These are phyloP conservation scores for Cyphomyrus discorhynchus DNA, from an alignment of 2,113 vertebrate species.

Conservation along the genomic window DNA sequence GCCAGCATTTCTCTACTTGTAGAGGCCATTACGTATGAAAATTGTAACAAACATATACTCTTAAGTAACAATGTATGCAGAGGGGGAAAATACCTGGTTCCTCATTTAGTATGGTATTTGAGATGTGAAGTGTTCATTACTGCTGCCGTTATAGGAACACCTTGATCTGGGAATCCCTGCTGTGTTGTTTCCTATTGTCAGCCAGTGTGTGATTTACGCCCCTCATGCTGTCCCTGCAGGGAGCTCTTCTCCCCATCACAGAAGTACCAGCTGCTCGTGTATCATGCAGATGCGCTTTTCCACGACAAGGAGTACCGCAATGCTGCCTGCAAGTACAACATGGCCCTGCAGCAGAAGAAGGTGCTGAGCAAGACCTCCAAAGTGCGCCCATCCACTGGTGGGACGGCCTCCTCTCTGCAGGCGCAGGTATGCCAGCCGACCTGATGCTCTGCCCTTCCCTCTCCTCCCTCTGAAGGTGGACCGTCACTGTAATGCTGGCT, in stretches of 20 bases:
- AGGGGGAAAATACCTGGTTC: neutral
- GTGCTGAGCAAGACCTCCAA: slow-evolving; percentile 95
- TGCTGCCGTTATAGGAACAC: neutral
- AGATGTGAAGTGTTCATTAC: neutral
- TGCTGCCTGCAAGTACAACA: slow-evolving; percentile 92
- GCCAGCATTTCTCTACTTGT: neutral
- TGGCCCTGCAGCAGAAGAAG: slow-evolving; percentile 97
- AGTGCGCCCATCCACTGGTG: slow-evolving; percentile 87
- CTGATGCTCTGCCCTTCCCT: neutral
- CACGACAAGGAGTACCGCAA: slow-evolving; percentile 97
- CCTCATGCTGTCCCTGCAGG: slow-evolving; percentile 48
- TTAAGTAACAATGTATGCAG: neutral
- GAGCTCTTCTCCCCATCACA: slow-evolving; percentile 91
- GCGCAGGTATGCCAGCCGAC: slow-evolving; percentile 70
- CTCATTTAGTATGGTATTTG: neutral
- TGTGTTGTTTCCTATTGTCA: neutral
- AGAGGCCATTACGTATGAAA: neutral
- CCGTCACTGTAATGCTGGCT: neutral
- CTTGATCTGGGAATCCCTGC: neutral
- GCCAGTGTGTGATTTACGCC: neutral
- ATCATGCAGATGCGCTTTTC: slow-evolving; percentile 93
- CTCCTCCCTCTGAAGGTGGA: neutral
- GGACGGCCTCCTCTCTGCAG: slow-evolving; percentile 76
- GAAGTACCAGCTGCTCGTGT: slow-evolving; percentile 95
- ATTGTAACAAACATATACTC: neutral